Evolutionary conservation across 64 coral and sea anemone genomes (phyloP).

Genomic region (Orbicella faveolata): DNA sequence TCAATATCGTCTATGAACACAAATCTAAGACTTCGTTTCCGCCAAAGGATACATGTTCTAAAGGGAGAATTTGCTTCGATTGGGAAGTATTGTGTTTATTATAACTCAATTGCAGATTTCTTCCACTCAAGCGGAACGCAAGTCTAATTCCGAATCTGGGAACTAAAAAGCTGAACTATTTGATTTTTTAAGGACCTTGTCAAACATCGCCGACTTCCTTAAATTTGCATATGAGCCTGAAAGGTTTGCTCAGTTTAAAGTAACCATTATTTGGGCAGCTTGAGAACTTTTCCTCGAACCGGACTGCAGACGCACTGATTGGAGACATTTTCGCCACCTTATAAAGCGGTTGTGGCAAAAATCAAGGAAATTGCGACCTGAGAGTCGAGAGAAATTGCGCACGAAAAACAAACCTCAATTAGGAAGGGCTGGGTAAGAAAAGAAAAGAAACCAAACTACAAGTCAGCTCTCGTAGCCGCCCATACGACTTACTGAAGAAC

Average conservation of each 20-base stretch:
- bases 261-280: background rate
- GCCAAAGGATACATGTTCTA: too few relatives aligned
- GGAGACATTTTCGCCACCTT: background rate
- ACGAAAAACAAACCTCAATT: background rate
- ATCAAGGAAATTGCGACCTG: background rate
- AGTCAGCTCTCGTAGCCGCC: background rate
- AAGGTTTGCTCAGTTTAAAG: background rate
- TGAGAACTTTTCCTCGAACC: background rate
- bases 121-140: background rate
- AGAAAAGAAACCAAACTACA: background rate
- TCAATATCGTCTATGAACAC: too few relatives aligned
- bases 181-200: background rate
- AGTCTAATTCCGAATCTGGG: background rate
- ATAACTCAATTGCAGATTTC: background rate
- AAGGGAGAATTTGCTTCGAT: too few relatives aligned
- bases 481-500: background rate
- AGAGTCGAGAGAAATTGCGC: background rate
- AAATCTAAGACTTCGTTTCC: too few relatives aligned
- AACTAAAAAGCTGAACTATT: background rate
- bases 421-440: background rate
- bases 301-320: background rate
- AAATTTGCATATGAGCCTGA: background rate
- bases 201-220: background rate
- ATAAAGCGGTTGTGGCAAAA: background rate
- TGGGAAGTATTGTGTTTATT: background rate